A percentile compares a stretch with the other conserved stretches of the same genome.
These are phyloP conservation scores for Arothron firmamentum DNA, from an alignment of 2,113 vertebrate species.

Conservation along the genomic window DNA sequence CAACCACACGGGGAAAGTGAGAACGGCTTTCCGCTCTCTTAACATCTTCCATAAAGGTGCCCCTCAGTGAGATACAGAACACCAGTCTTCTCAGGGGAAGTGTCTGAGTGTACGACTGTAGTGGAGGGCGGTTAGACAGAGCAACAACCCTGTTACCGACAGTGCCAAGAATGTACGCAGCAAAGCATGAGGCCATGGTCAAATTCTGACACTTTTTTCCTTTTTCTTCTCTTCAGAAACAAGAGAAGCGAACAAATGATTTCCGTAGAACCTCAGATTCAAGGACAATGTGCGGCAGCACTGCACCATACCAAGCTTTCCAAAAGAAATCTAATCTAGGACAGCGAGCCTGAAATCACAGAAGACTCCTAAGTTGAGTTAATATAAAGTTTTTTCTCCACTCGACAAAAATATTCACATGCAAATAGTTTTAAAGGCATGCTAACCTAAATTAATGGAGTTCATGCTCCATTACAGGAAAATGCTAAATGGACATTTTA, in stretches of 20 bases:
- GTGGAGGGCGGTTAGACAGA: constrained; percentile 17
- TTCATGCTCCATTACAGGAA: too few species aligned
- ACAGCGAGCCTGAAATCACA: too few species aligned
- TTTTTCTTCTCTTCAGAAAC: too few species aligned
- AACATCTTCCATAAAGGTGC: constrained; percentile 47
- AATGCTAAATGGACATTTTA: too few species aligned
- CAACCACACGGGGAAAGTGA: constrained; percentile 45
- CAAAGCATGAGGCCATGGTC: constrained; percentile 24
- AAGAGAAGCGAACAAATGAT: neutral
- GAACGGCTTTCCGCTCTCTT: constrained; percentile 45
- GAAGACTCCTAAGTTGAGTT: too few species aligned
- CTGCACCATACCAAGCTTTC: constrained; percentile 1
- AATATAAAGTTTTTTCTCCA: too few species aligned
- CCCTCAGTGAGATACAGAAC: constrained; percentile 46
- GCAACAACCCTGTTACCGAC: constrained; percentile 4
- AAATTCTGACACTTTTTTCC: neutral
- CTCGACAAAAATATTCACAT: too few species aligned
- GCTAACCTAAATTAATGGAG: too few species aligned
- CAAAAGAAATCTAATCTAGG: too few species aligned
- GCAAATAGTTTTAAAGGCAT: too few species aligned
- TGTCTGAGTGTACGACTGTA: constrained; percentile 9
- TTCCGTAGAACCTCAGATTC: constrained; percentile 19
- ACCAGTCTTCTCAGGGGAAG: constrained; percentile 17
- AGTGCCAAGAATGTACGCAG: constrained; percentile 35
- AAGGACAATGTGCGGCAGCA: constrained; percentile 34